Base-by-base conservation (phyloP, 2,888 invertebrate species). In the Ichneumon xanthorius region DNA sequence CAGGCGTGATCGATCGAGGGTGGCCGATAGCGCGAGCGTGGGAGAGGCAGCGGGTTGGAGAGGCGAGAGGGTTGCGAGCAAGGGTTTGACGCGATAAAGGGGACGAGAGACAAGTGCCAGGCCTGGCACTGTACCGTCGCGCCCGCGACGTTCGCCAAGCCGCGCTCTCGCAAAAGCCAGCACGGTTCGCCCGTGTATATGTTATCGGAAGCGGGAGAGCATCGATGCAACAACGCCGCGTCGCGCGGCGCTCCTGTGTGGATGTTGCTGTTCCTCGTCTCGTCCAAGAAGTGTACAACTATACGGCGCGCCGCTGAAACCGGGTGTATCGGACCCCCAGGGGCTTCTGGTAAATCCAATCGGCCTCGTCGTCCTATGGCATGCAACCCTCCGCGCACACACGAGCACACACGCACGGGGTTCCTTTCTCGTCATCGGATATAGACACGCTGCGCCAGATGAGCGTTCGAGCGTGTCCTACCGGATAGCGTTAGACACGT, bases 341-440 rank as follows among this genome's bases (percentile, higher is more conserved):
- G 65, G 81, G 65, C 81, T 81, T 84, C 84, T 75, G 76, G 75
- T 77, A 82, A 82, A 82, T 82, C 82, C 82, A 77, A 82, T 82
- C 77, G 71, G 53, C 76, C 22, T 65, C 40, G 65, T 72, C 71
- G 67, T 77, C 50, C 76, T 71, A 71, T 77, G 71, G 55, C 77
- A 71, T 67, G 33, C 71, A 63, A 53, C 53, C 65, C 22, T 30
- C 76, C 19, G 22, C 30, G 14, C 65, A 65, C 76, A 45, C 22
- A 26, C 50, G 14, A 6, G 4, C 22, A 3, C 58, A 14, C 26
- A 5, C 61, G 14, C 61, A 9, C 26, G 14, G 45, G 11, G 45
- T n/a, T 53, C 30, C 40, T 50, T 53, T 40, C 37, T 82, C 76
- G 77, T 72, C 77, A 82, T 82, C 77, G 71, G 65, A 77, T 82